Evolutionary conservation across 2,113 vertebrate species (phyloP), one percentile per base, ranked within the genome.

Genomic region (Lamprotornis superbus): DNA sequence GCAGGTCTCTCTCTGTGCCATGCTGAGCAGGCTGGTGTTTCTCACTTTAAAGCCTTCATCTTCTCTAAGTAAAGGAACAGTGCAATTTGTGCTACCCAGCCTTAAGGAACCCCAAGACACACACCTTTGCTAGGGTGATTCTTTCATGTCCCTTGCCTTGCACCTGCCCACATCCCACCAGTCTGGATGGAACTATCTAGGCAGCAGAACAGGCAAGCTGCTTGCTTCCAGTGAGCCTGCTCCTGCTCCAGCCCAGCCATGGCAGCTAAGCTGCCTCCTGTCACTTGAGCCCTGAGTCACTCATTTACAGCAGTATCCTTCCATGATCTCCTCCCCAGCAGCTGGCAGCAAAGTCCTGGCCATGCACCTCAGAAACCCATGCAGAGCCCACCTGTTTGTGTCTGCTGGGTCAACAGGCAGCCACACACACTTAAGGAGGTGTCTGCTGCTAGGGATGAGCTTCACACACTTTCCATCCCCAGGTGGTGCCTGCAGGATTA

Each of bases 261-360:
- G 5, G 39, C 61, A 55, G 53, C 71, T 61, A 59, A 61, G 59
- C 67, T 73, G 71, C 22, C 67, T 86, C 30, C 39, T 73, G 50
- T 39, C 71, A 33, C 75, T 53, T 67, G n/a, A 64, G 40, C 47
- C 78, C 39, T 52, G 65, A 68, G 67, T n/a, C 73, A 19, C 50
- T 69, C 15, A 7, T 35, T 67, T 83, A 10, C 24, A 44, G 50
- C 49, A 69, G 37, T 4, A 28, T 22, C 76, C 50, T 75, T 24
- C 46, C 31, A 23, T 31, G 10, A 50, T 9, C 67, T 24, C 50
- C 50, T 65, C 20, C 39, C n/a, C 9, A 1, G 53, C 35, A 82
- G 56, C 42, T 0, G 0, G 47, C 37, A 37, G 30, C 1, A 0
- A 2, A 61, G 40, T 30, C 46, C 56, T 24, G 52, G 74, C 15